Evolutionary conservation across 2,888 invertebrate species (phyloP), one percentile per base, ranked within the genome.

Genomic region (Lagria hirta): DNA sequence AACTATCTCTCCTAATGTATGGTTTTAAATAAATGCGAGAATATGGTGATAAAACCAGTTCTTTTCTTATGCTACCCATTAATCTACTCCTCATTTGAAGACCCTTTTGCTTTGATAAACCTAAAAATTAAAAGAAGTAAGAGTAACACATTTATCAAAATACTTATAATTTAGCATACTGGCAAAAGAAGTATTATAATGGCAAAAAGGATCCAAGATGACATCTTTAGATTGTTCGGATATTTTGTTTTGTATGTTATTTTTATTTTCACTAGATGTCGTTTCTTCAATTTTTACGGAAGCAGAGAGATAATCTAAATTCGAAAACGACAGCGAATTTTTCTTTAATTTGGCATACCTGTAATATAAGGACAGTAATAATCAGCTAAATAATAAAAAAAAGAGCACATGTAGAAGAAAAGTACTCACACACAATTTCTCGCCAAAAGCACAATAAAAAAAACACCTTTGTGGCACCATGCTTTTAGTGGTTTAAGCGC

Each of bases 1-100:
- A 74, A 4, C 68, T 65, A 64, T 92, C 90, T 54, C 88, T 75
- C 51, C 86, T 77, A 51, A 95, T 92, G 69, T 83, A 93, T 0
- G 94, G 93, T 69, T 88, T 88, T 40, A 95, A 75, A 36, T 82
- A 70, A 35, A 85, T 80, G 49, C 81, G 81, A 3, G 85, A 84
- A 63, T 84, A 81, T 0, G 84, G 79, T 16, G 87, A 88, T 41
- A 84, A 75, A 61, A 86, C 81, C 8, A 59, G 51, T 49, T 69
- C 66, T 48, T 62, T 62, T 44, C 66, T 51, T 16, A 68, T 51
- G 3, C 60, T 62, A 3, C 70, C 71, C 23, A 62, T 65, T n/a
- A 71, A 42, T 54, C 69, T 67, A 1, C 49, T 38, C 34, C 55
- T 52, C 43, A 69, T 16, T 28, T 51, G 51, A 7, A 54, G 18